Conservation (phyloP, 2,888 invertebrate genomes). For the Vesta saturnalis region DNA sequence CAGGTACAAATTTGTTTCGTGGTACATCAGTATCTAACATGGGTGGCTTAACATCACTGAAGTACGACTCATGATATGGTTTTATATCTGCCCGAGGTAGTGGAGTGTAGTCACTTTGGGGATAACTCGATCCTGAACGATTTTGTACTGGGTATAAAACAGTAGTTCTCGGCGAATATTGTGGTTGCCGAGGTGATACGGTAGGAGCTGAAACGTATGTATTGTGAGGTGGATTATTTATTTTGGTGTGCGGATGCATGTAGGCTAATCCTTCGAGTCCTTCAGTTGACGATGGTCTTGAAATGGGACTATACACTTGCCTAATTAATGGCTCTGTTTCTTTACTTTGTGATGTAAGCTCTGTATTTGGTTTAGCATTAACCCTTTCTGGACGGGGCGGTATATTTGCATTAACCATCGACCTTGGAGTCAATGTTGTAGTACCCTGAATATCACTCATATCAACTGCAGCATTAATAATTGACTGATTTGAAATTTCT, state of each 20-base stretch:
- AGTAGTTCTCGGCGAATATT: conserved; percentile 58
- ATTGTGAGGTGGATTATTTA: conserved; percentile 43
- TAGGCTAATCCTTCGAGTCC: conserved; percentile 59
- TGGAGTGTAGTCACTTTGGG: conserved; percentile 64
- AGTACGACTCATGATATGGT: conserved; percentile 77
- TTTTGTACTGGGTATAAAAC: conserved; percentile 55
- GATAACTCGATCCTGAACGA: conserved; percentile 46
- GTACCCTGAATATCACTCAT: conserved; percentile 77
- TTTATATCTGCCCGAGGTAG: conserved; percentile 77
- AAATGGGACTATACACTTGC: conserved; percentile 67
- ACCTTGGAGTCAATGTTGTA: conserved; percentile 61
- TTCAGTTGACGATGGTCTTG: conserved; percentile 66
- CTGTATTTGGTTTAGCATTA: conserved; percentile 62
- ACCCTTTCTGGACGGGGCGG: conserved; percentile 70
- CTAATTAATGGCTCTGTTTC: conserved; percentile 54
- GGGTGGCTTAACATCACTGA: conserved; percentile 70
- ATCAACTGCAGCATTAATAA: conserved; percentile 88
- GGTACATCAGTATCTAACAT: conserved; percentile 46
- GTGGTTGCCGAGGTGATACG: conserved; percentile 52
- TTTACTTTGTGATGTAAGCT: conserved; percentile 46
- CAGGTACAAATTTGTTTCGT: conserved; percentile 61
- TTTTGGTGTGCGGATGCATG: conserved; percentile 57
- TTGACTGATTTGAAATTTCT: conserved; percentile 88
- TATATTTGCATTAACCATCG: conserved; percentile 67
- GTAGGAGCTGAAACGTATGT: conserved; percentile 51